Evolutionary conservation across 2,797 vertebrate species (phyloP).

Genomic region (Alca torda): DNA sequence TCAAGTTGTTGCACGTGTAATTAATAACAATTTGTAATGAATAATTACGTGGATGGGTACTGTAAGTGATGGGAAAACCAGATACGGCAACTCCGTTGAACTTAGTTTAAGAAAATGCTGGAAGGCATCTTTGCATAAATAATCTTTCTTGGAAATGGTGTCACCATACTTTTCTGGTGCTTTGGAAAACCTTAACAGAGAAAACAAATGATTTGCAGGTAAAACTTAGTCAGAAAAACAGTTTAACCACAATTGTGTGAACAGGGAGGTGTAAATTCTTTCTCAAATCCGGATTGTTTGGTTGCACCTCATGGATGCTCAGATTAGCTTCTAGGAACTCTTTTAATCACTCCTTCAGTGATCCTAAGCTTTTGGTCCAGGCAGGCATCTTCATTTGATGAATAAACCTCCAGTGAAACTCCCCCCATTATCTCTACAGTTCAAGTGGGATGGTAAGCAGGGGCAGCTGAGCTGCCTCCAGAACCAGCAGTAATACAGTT

Average conservation of each 20-base stretch:
- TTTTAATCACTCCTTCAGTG: neutral
- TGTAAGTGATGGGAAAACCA: neutral
- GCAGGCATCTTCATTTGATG: neutral
- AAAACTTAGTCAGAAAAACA: neutral
- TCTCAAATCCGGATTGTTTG: neutral
- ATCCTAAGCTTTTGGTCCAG: neutral
- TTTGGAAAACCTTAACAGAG: neutral
- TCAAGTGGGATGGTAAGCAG: no score
- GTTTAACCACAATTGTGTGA: neutral
- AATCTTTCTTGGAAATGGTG: neutral
- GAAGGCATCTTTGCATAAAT: neutral
- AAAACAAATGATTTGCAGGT: neutral
- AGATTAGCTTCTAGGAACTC: neutral
- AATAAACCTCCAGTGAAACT: neutral
- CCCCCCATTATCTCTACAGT: fast-evolving
- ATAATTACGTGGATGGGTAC: neutral
- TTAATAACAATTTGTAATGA: neutral
- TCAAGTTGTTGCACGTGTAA: neutral
- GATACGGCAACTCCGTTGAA: neutral
- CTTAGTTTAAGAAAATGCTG: neutral
- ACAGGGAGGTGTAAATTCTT: neutral
- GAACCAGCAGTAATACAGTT: fast-evolving
- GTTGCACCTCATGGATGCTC: neutral
- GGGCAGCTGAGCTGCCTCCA: neutral
- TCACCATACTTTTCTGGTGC: neutral